Percentiles rank a stretch among this genome's conserved stretches.
Conservation (phyloP, 2,797 vertebrate species). For the Tadarida brasiliensis region DNA sequence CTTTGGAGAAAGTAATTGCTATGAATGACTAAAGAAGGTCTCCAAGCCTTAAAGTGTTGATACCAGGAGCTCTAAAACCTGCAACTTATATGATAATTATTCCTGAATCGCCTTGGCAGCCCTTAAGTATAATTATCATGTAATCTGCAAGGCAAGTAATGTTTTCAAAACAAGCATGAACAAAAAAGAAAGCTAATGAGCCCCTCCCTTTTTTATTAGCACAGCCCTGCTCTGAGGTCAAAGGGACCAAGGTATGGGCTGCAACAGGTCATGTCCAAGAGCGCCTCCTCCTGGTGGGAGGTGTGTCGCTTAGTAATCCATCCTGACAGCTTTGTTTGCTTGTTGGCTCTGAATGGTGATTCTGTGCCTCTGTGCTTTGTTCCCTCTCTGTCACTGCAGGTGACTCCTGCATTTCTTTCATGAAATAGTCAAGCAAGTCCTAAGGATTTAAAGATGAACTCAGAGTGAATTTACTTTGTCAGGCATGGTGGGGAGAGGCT, state of each 20-base stretch:
- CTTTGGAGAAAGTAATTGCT: constrained; percentile 49
- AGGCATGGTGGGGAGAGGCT: neutral
- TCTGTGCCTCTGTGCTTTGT: neutral
- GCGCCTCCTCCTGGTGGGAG: neutral
- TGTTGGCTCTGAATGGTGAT: neutral
- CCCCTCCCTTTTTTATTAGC: neutral
- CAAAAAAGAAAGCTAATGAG: constrained; percentile 62
- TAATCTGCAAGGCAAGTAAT: constrained; percentile 77
- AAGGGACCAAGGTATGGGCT: neutral
- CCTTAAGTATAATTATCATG: constrained; percentile 80
- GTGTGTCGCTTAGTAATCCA: neutral
- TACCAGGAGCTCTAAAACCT: constrained; percentile 78
- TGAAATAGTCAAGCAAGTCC: constrained; percentile 22
- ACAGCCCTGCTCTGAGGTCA: neutral
- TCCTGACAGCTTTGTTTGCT: neutral
- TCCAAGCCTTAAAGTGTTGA: constrained; percentile 59
- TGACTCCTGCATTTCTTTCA: neutral
- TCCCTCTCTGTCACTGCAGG: neutral
- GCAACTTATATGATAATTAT: constrained; percentile 80
- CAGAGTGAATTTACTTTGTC: constrained; percentile 22
- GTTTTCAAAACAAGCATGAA: constrained; percentile 76
- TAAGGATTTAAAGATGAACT: constrained; percentile 16
- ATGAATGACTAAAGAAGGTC: constrained; percentile 43
- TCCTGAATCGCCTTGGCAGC: constrained; percentile 74
- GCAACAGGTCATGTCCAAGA: neutral